Base-by-base conservation (phyloP, 2,797 vertebrate genomes). In the Enteromius trimaculatus region DNA sequence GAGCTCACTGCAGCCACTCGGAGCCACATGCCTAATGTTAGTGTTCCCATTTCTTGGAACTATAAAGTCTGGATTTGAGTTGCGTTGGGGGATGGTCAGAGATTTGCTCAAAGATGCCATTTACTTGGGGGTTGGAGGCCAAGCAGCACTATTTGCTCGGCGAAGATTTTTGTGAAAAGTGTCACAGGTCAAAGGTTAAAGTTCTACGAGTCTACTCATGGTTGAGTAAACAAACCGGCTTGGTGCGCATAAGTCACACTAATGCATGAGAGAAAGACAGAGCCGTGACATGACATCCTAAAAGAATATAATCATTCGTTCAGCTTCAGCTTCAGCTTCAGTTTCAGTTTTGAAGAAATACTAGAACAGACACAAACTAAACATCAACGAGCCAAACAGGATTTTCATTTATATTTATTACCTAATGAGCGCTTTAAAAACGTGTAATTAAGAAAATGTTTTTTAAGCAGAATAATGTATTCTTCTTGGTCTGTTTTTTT, bases 121-220 rank as follows among this genome's bases (percentile, higher is more conserved):
- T 74, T 86, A 69, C 78, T 80, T 17, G 55, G 72, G 70, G 80
- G 78, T 69, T 76, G 44, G 44, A 81, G 71, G 83, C 77, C 75
- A 62, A 42, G 79, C 78, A 44, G 79, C 70, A 65, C n/a, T 84
- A 76, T 82, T 79, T 87, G 84, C 81, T 84, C 77, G 71, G 74
- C 68, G 31, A 37, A 75, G 62, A 47, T 29, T 82, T 86, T 80
- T 58, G 84, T 86, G 83, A 55, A 80, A 80, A 80, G 39, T 85
- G 83, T 82, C 55, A 87, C 34, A 85, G 91, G 90, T 91, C 85
- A 92, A 78, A 92, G 90, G 87, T 91, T 86, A 92, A 31, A 89
- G 88, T 68, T 86, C 80, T 80, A 84, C 39, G 47, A 88, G 85
- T 81, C 84, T 76, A 68, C 78, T 86, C 84, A 60, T 81, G 82